These are phyloP conservation scores for Cottus gobio DNA, from an alignment of 2,113 vertebrate species.

Conservation along the genomic window DNA sequence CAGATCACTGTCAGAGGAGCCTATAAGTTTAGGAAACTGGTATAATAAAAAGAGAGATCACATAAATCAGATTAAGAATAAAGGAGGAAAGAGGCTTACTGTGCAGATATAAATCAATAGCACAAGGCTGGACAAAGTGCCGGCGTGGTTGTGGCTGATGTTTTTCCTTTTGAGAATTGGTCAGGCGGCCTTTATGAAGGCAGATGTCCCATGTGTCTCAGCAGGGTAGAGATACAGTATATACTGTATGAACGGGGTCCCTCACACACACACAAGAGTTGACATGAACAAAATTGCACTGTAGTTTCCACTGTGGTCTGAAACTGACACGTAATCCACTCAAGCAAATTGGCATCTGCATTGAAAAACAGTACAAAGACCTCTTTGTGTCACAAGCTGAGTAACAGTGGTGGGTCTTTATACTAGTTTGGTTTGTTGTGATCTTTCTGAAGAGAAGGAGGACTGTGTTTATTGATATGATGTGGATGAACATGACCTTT, in stretches of 20 bases:
- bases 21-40: background rate
- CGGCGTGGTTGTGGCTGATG: constrained; percentile 15
- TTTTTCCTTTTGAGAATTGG: background rate
- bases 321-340: background rate
- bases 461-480: background rate
- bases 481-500: background rate
- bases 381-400: constrained; percentile 3
- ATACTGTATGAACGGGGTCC: background rate
- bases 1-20: background rate
- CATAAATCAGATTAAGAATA: constrained; percentile 27
- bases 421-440: background rate
- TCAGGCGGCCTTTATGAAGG: background rate
- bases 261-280: background rate
- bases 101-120: constrained; percentile 34
- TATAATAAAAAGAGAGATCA: constrained; percentile 9
- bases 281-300: background rate
- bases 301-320: background rate
- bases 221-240: background rate
- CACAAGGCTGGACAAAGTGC: background rate
- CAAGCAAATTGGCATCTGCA: background rate
- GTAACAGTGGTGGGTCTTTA: background rate
- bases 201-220: constrained; percentile 8
- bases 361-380: constrained; percentile 21
- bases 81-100: constrained; percentile 11
- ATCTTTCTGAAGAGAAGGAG: background rate